Base-by-base conservation (phyloP, 2,113 vertebrate species). In the Xyliphius kryptos region DNA sequence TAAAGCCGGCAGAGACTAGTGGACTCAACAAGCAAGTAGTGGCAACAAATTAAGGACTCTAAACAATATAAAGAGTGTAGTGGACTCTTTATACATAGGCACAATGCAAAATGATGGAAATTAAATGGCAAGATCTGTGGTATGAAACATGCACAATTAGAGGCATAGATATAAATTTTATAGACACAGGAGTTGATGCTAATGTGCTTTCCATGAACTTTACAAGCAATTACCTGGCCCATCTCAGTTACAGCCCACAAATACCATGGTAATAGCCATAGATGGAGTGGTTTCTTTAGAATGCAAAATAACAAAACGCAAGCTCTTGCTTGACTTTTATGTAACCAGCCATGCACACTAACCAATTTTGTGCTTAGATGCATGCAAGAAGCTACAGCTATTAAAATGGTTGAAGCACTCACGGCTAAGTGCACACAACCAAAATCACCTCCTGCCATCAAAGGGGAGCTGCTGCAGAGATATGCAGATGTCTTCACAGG, bases 101-200 rank as follows among this genome's bases (percentile, higher is more conserved):
- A 64, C 13, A 3, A 2, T 51, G 5, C 10, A 51, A 20, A 1
- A 16, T 5, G 12, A 13, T 21, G 11, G 14, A 22, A 22, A 22
- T 1, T 6, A 20, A 13, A 5, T 5, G 40, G 40, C 40, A 43
- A 43, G 11, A 43, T 12, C 5, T 6, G 13, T 51, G 49, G 49
- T 9, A 51, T 6, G 20, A 43, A 43, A 43, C 5, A 38, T 3
- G 3, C 40, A 51, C 3, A 2, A 51, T 51, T 13, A 3, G 6
- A 52, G 21, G 13, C 13, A 4, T 32, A 26, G 2, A 7, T 1
- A 50, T 50, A 50, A 49, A 38, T 2, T 73, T 65, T 6, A 69
- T 73, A 4, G 66, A 69, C 59, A 73, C 50, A 3, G 61, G 61
- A 10, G 56, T 61, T 2, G 61, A 73, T 1, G 50, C 56, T n/a